These are phyloP conservation scores for Carposina sasakii DNA, from an alignment of 1,140 invertebrate genomes.

Conservation along the genomic window DNA sequence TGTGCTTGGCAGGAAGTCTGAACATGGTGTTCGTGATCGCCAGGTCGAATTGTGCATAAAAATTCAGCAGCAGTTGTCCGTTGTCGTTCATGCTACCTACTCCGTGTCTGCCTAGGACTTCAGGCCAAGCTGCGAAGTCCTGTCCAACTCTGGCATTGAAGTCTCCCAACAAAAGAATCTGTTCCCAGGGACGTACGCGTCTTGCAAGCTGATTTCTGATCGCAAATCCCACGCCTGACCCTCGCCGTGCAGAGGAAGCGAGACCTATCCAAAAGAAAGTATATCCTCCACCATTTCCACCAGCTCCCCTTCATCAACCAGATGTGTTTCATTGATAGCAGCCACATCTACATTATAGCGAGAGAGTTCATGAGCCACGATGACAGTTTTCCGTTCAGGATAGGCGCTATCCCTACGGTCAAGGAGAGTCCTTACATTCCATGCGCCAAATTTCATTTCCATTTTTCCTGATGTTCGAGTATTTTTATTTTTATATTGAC, in stretches of 20 bases:
- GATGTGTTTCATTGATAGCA: slow-evolving; percentile 27
- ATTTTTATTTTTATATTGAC: slow-evolving; percentile 16
- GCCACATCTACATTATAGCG: slow-evolving; percentile 24
- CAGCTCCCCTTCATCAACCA: slow-evolving; percentile 22
- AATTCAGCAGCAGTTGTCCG: slow-evolving; percentile 5
- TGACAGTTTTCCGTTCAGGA: slow-evolving; percentile 23
- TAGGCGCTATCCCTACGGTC: slow-evolving; percentile 17
- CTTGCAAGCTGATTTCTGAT: slow-evolving; percentile 3
- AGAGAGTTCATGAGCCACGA: slow-evolving; percentile 24
- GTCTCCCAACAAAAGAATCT: neutral
- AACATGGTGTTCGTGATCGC: slow-evolving; percentile 6
- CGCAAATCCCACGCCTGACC: slow-evolving; percentile 5
- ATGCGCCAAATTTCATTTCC: slow-evolving; percentile 19
- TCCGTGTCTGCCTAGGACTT: slow-evolving; percentile 6
- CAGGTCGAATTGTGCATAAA: slow-evolving; percentile 5
- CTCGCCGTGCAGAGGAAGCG: slow-evolving; percentile 2
- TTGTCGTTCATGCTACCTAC: slow-evolving; percentile 8
- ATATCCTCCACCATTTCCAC: too few relatives aligned
- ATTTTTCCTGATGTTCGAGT: neutral
- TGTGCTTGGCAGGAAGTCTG: too few relatives aligned
- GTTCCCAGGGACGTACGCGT: neutral
- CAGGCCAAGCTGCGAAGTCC: neutral
- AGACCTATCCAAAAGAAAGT: too few relatives aligned
- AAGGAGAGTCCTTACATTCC: slow-evolving; percentile 28
- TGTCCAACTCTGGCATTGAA: slow-evolving; percentile 6